These are phyloP conservation scores for Tiphia femorata DNA, from an alignment of 2,888 invertebrate genomes.

Conservation along the genomic window DNA sequence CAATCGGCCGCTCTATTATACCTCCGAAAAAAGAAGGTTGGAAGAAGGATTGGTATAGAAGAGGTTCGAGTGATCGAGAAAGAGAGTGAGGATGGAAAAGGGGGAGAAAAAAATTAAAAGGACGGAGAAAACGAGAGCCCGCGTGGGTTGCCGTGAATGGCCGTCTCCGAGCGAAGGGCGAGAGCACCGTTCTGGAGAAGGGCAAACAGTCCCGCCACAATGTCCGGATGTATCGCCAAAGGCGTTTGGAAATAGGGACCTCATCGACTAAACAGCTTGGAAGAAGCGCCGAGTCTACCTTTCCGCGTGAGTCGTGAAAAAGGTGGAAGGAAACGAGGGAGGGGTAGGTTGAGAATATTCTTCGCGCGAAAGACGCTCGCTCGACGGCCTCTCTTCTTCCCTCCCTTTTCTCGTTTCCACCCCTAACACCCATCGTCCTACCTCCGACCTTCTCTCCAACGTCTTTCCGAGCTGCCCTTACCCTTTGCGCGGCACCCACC, in stretches of 20 bases:
- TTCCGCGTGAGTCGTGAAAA: not conserved
- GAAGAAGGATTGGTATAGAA: too few relatives aligned
- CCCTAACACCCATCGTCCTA: not conserved
- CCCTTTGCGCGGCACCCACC: not conserved
- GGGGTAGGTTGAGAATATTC: too few relatives aligned
- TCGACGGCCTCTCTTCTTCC: not conserved
- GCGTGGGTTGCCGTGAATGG: slow-evolving; percentile 21
- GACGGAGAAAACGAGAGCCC: slow-evolving; percentile 1
- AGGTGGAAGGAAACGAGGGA: not conserved
- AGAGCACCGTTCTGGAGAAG: slow-evolving; percentile 1
- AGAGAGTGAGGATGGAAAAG: slow-evolving; percentile 4
- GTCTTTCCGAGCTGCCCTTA: not conserved
- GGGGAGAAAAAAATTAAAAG: not conserved
- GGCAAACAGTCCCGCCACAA: slow-evolving; percentile 15
- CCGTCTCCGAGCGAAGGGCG: slow-evolving; percentile 13
- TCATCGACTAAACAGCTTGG: slow-evolving; percentile 17
- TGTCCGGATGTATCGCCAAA: slow-evolving; percentile 22
- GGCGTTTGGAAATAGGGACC: slow-evolving; percentile 27
- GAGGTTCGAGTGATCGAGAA: not conserved
- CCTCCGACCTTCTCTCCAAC: not conserved
- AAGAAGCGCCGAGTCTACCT: slow-evolving; percentile 1
- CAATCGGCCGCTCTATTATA: too few relatives aligned
- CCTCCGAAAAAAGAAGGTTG: not conserved
- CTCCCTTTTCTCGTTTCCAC: slow-evolving; percentile 2
- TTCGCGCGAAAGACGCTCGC: too few relatives aligned